Conservation (phyloP, 2,113 vertebrate genomes). For the Heterotis niloticus region DNA sequence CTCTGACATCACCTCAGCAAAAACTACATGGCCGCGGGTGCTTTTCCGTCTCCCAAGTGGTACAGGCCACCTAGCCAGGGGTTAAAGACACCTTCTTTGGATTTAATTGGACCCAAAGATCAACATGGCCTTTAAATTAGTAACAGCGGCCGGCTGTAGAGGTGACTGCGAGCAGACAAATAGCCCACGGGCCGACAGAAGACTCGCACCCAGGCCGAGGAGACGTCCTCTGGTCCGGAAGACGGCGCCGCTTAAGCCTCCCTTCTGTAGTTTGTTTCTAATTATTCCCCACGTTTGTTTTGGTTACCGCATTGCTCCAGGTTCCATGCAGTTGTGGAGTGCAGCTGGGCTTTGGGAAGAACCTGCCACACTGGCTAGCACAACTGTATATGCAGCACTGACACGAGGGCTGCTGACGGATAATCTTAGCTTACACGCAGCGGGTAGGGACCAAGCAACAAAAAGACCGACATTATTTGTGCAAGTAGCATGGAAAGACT, state of each 20-base stretch:
- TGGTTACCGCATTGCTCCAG: background rate
- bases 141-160: background rate
- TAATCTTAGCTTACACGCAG: no score
- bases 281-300: background rate
- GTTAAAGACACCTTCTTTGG: background rate
- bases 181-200: background rate
- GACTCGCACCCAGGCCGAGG: no score
- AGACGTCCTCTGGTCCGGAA: no score
- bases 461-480: no score
- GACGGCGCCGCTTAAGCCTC: background rate
- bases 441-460: no score
- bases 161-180: background rate
- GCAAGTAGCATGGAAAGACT: no score
- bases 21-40: background rate
- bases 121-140: conserved; percentile 13
- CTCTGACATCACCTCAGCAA: background rate
- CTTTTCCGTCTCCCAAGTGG: background rate
- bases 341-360: no score
- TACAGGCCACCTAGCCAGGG: background rate
- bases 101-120: background rate
- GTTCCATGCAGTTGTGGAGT: background rate
- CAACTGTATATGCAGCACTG: no score
- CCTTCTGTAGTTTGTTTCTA: background rate
- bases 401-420: no score
- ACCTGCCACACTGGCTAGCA: no score